A percentile compares a stretch with the other conserved stretches of the same genome.
phyloP scores from a whole-genome alignment of 1,140 invertebrate genomes.

The Campoletis sonorensis region DNA sequence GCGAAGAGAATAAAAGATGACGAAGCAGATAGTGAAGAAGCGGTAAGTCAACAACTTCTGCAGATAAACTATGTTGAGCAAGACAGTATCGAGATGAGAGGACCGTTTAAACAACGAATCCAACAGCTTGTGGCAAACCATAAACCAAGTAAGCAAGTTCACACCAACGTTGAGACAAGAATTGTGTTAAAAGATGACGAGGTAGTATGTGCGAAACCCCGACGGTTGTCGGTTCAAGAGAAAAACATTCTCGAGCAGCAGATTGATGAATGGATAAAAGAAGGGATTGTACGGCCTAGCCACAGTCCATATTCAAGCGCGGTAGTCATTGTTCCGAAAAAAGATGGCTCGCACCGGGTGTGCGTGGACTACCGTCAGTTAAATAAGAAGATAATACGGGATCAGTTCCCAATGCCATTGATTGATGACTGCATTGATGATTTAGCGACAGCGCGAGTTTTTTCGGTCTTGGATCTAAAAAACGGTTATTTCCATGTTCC shows the following conservation, averaged over 20 bases:
- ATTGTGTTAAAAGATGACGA: background rate
- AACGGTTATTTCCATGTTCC: background rate
- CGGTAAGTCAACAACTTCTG: background rate
- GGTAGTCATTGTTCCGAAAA: background rate
- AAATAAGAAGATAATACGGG: conserved; percentile 3
- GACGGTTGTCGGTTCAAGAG: background rate
- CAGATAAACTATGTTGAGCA: conserved; percentile 39
- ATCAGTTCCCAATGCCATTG: background rate
- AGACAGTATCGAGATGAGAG: background rate
- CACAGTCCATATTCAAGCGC: background rate
- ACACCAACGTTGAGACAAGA: conserved; percentile 10
- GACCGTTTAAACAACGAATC: background rate
- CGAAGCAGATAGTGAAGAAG: background rate
- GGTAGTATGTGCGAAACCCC: background rate
- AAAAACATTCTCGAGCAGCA: background rate
- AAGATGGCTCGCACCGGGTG: background rate
- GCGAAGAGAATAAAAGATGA: background rate
- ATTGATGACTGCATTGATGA: background rate
- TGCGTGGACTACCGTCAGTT: background rate
- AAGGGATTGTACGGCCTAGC: background rate
- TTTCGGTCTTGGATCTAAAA: background rate
- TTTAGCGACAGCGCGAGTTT: background rate
- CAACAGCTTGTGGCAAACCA: background rate
- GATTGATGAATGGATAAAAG: background rate
- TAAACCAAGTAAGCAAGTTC: background rate